Evolutionary conservation across 2,888 invertebrate genomes (phyloP).

Genomic region (Crossocerus cetratus): DNA sequence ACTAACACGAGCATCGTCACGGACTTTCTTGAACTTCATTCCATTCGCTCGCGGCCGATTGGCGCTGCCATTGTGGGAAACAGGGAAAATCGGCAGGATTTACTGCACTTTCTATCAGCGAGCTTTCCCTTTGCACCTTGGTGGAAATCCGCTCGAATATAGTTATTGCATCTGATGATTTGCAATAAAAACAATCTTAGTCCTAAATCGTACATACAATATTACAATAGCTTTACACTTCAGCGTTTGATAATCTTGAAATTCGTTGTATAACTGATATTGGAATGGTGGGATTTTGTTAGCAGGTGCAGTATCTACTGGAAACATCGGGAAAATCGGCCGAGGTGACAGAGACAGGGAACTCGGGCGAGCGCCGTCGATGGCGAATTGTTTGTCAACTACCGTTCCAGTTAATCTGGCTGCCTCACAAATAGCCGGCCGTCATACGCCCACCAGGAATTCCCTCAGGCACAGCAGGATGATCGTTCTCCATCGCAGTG

Average conservation of each 20-base stretch:
- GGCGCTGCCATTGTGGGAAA: slow-evolving; percentile 7
- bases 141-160: too few species aligned
- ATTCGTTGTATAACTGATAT: too few species aligned
- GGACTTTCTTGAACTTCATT: slow-evolving; percentile 50
- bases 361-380: slow-evolving; percentile 76
- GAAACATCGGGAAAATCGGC: slow-evolving; percentile 67
- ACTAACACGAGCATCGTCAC: slow-evolving; percentile 13
- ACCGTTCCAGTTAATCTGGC: slow-evolving; percentile 85
- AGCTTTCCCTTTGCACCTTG: not conserved
- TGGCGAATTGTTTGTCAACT: slow-evolving; percentile 79
- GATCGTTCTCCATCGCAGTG: slow-evolving; percentile 82
- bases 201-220: too few species aligned
- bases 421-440: slow-evolving; percentile 81
- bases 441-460: slow-evolving; percentile 84
- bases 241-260: too few species aligned
- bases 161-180: too few species aligned
- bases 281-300: not conserved
- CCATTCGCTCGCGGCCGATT: slow-evolving; percentile 24
- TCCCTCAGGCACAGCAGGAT: slow-evolving; percentile 84
- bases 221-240: too few species aligned
- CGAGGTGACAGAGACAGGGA: slow-evolving; percentile 65
- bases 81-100: slow-evolving; percentile 14
- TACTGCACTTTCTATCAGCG: slow-evolving; percentile 32
- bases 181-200: too few species aligned
- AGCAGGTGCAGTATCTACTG: slow-evolving; percentile 68